Evolutionary conservation across 2,113 vertebrate species (phyloP).

Genomic region (Aptenodytes patagonicus): DNA sequence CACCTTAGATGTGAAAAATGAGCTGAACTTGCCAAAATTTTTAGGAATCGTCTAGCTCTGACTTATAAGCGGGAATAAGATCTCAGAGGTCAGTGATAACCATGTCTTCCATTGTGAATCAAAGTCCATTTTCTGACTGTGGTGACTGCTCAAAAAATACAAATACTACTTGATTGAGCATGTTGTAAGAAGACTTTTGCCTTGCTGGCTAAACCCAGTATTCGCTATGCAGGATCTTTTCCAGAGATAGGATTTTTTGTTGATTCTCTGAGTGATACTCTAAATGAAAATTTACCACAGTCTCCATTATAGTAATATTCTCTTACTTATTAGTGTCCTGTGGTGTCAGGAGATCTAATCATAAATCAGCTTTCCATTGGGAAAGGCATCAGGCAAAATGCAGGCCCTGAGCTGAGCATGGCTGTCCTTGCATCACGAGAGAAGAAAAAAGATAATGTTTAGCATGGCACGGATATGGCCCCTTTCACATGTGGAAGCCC

Average conservation of each 20-base stretch:
- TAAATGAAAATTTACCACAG: neutral
- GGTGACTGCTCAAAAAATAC: neutral
- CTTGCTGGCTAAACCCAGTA: neutral
- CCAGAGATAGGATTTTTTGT: neutral
- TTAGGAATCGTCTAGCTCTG: neutral
- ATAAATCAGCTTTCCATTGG: neutral
- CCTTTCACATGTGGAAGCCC: neutral
- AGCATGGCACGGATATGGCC: no score
- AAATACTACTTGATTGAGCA: neutral
- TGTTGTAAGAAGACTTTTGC: neutral
- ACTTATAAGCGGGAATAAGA: neutral
- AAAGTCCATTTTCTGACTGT: neutral
- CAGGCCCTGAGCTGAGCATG: neutral
- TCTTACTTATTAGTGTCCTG: neutral
- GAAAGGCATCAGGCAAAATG: neutral
- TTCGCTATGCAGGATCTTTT: neutral
- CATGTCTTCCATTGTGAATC: neutral
- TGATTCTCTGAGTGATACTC: neutral
- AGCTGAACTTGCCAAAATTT: neutral
- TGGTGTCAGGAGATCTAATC: neutral
- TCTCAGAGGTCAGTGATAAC: neutral
- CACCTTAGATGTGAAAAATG: neutral
- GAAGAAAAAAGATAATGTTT: fast-evolving
- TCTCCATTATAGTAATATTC: neutral
- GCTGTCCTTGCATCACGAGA: fast-evolving